Evolutionary conservation across 2,888 invertebrate species (phyloP).

Genomic region (Dryococelus australis): DNA sequence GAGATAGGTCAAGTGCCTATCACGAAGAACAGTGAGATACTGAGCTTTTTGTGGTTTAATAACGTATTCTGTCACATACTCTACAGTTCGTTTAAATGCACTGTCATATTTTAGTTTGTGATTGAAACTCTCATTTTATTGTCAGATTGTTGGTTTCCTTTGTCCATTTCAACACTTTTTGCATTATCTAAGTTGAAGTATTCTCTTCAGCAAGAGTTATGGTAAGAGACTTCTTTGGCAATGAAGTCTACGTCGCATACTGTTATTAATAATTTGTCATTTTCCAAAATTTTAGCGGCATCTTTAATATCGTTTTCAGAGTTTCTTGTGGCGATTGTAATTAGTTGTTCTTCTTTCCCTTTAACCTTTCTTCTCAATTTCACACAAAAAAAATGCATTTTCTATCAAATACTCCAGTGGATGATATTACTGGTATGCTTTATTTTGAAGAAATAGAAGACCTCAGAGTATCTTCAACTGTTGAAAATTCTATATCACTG

Average conservation of each 20-base stretch:
- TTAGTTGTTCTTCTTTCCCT: neutral
- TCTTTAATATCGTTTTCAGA: constrained; percentile 20
- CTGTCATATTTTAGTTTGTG: constrained; percentile 7
- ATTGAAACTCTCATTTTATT: constrained; percentile 13
- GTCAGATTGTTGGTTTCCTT: constrained; percentile 5
- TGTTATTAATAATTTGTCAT: constrained; percentile 21
- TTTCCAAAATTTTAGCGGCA: constrained; percentile 4
- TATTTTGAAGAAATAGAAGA: neutral
- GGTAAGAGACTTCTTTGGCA: constrained; percentile 22
- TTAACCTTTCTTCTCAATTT: constrained; percentile 22
- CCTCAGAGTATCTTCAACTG: constrained; percentile 22
- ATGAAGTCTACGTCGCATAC: constrained; percentile 17
- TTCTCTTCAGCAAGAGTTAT: constrained; percentile 1
- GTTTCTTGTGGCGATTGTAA: neutral
- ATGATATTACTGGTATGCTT: constrained; percentile 5
- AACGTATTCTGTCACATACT: neutral
- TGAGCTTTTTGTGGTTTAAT: constrained; percentile 27
- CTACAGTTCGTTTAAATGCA: constrained; percentile 20
- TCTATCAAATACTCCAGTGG: constrained; percentile 19
- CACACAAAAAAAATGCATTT: constrained; percentile 22
- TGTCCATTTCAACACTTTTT: constrained; percentile 22
- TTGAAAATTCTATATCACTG: neutral
- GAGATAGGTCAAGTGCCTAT: constrained; percentile 20
- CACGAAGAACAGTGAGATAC: constrained; percentile 24
- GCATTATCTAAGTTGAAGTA: constrained; percentile 3